phyloP scores from a whole-genome alignment of 2,797 vertebrate genomes.

The Psittacula derbiana region DNA sequence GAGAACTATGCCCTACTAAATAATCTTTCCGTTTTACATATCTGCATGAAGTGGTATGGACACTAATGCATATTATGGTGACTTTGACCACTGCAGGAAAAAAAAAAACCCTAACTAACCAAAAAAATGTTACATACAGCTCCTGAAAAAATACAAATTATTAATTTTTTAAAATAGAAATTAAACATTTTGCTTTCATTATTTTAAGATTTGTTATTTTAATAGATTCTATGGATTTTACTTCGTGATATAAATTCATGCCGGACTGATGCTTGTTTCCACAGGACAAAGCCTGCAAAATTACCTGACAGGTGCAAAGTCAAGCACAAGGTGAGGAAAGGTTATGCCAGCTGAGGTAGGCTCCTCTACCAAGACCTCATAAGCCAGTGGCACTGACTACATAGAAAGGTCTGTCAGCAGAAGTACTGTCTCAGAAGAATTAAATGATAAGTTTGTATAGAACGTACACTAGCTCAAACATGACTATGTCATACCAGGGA shows the following conservation, averaged over 20 bases:
- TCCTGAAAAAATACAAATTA: not conserved
- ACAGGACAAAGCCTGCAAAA: not conserved
- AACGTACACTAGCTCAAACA: not conserved
- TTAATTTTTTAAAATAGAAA: not conserved
- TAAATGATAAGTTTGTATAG: not conserved
- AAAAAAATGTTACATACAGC: not conserved
- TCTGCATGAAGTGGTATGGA: not conserved
- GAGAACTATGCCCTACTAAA: not conserved
- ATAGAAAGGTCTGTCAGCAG: not conserved
- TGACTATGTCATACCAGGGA: not conserved
- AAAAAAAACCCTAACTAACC: not conserved
- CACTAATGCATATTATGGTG: not conserved
- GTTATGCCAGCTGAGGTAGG: not conserved
- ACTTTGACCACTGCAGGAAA: not conserved
- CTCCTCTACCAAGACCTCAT: not conserved
- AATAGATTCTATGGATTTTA: not conserved
- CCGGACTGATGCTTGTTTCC: not conserved
- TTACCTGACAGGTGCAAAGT: not conserved
- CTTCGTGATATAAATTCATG: not conserved
- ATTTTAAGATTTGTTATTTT: not conserved
- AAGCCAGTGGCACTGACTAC: fast-evolving
- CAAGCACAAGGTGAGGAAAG: not conserved
- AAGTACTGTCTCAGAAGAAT: not conserved
- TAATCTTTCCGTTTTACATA: not conserved
- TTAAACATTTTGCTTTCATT: not conserved